Evolutionary conservation across 1,140 invertebrate species (phyloP).

Genomic region (Bemisia tabaci): DNA sequence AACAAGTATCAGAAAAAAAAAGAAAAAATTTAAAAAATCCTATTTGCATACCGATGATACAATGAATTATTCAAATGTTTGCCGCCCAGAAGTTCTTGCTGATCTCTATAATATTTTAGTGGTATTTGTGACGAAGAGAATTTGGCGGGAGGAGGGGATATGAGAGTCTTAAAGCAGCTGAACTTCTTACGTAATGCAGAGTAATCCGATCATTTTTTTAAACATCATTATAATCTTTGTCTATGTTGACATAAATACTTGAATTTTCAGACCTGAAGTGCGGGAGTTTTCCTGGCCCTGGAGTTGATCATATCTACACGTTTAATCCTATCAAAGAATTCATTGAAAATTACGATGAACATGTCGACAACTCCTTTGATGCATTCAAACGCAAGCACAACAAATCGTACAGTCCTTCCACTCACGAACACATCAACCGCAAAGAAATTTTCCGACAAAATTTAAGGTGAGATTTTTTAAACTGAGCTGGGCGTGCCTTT

Average conservation of each 20-base stretch:
- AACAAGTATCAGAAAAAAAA: no score
- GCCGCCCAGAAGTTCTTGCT: no score
- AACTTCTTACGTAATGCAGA: no score
- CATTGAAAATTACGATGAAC: slow-evolving; percentile 51
- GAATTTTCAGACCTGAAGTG: slow-evolving; percentile 53
- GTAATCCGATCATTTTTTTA: no score
- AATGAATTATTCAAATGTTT: no score
- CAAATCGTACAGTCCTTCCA: slow-evolving; percentile 43
- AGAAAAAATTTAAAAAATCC: no score
- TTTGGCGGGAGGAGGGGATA: no score
- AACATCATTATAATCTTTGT: neutral
- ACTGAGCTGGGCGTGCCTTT: neutral
- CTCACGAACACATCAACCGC: slow-evolving; percentile 50
- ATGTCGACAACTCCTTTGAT: slow-evolving; percentile 64
- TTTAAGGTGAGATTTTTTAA: slow-evolving; percentile 40
- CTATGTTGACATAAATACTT: no score
- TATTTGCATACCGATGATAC: no score
- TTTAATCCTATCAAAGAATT: slow-evolving; percentile 93
- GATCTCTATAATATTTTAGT: no score
- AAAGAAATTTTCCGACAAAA: slow-evolving; percentile 81
- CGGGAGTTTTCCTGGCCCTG: slow-evolving; percentile 74
- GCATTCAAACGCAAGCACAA: slow-evolving; percentile 60
- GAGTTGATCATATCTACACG: slow-evolving; percentile 53
- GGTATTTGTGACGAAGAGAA: no score
- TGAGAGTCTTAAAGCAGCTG: no score